Evolutionary conservation across 2,113 vertebrate species (phyloP), one percentile per base, ranked within the genome.

Genomic region (Fukomys damarensis): DNA sequence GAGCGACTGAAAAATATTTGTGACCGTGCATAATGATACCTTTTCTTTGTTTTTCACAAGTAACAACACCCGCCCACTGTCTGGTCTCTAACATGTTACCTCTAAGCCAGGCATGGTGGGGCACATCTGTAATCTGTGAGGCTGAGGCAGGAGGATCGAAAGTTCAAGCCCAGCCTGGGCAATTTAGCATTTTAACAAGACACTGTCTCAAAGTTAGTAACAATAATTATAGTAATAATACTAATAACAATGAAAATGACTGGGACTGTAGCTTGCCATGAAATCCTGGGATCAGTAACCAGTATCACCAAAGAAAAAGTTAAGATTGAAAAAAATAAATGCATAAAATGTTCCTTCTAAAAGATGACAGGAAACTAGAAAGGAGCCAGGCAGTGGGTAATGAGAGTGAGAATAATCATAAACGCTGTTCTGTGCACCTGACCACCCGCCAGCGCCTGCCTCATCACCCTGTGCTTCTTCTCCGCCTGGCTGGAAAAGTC

Each of bases 31-130:
- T 63, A 93, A 89, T 9, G 82, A 41, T 35, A 1, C 52, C 83
- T 89, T 94, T 52, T 81, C 7, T 79, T 95, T 81, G 28, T 89
- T 89, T 80, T 74, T 63, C n/a, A 82, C 54, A 95, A 81, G 46
- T 76, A 81, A 59, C 20, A 87, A 11, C n/a, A n/a, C n/a, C 63
- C 28, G 16, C 56, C 70, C 9, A 68, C 41, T 84, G 74, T 54
- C 63, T 80, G 63, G 52, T 82, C 86, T 65, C 66, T 86, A 74
- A 68, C 80, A 63, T 22, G 14, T 38, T 35, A 41, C 22, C n/a
- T 88, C 17, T 90, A 5, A 17, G 11, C 63, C 2, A 3, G 61
- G 11, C 28, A 3, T 56, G 26, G 26, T 28, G 72, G 26, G 14
- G 26, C 43, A 76, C 10, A 3, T 11, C 41, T 76, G 24, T 76